phyloP scores from a whole-genome alignment of 2,888 invertebrate genomes.

The Criorhina ranunculi region DNA sequence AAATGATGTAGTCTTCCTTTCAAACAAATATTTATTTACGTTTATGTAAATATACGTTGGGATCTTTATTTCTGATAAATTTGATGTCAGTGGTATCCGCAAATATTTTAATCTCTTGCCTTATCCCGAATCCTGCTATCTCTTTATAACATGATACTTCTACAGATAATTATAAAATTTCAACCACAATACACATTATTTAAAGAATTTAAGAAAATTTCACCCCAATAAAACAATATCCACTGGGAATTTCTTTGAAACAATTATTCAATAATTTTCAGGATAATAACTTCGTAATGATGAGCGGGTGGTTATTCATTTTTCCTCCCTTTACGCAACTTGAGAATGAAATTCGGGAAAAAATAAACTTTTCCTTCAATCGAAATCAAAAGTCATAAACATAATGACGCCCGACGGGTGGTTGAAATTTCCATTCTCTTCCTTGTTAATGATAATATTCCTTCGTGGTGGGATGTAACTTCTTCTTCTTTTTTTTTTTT shows the following conservation, averaged over 20 bases:
- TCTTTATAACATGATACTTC: too few species aligned
- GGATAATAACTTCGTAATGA: constrained; percentile 56
- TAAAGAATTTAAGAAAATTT: not conserved
- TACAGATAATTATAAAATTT: not conserved
- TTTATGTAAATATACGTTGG: too few species aligned
- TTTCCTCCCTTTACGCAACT: not conserved
- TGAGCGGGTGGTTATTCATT: constrained; percentile 20
- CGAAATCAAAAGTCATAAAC: constrained; percentile 52
- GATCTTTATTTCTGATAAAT: too few species aligned
- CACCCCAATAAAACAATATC: constrained; percentile 9
- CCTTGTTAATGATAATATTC: not conserved
- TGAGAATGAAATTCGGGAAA: not conserved
- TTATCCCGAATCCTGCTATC: too few species aligned
- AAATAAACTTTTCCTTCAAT: constrained; percentile 21
- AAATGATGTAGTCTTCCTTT: too few species aligned
- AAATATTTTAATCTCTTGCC: too few species aligned
- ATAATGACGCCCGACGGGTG: constrained; percentile 51
- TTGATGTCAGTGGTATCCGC: too few species aligned
- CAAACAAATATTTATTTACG: too few species aligned
- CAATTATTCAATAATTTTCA: constrained; percentile 61
- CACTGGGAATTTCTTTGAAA: not conserved
- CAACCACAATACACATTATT: not conserved
- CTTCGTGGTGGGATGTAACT: not conserved
- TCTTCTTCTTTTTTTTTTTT: not conserved
- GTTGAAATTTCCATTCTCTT: constrained; percentile 10